Conservation (phyloP, 2,797 vertebrate species). For the Poecilia velifera region DNA sequence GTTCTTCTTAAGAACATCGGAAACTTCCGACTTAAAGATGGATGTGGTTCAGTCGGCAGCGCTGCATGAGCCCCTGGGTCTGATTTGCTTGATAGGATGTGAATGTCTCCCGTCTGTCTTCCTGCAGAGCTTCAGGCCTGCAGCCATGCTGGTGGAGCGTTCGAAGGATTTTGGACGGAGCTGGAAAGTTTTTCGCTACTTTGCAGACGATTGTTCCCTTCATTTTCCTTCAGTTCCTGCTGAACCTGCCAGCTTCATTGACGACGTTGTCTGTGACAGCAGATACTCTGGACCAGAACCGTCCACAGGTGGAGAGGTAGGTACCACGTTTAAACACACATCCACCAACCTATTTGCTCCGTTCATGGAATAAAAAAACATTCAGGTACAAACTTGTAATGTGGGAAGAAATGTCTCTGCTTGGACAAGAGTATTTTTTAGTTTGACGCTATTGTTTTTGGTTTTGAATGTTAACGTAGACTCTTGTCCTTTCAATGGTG, state of each 20-base stretch:
- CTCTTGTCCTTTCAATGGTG: not conserved
- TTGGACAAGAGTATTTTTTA: not conserved
- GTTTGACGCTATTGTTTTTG: too few species aligned
- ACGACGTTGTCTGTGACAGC: slow-evolving; percentile 87
- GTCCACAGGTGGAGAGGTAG: slow-evolving; percentile 87
- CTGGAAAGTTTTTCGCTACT: slow-evolving; percentile 89
- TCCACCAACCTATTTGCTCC: not conserved
- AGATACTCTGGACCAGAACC: slow-evolving; percentile 89
- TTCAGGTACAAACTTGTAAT: not conserved
- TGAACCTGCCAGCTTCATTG: slow-evolving; percentile 76
- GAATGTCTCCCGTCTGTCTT: not conserved
- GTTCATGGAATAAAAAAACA: not conserved
- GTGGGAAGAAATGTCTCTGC: not conserved
- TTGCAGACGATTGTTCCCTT: slow-evolving; percentile 84
- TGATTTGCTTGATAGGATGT: not conserved
- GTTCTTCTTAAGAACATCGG: not conserved
- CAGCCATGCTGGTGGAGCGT: slow-evolving; percentile 90
- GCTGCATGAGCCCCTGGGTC: not conserved
- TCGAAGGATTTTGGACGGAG: slow-evolving; percentile 87
- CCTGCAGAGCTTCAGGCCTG: slow-evolving; percentile 88
- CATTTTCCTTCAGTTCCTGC: slow-evolving; percentile 83
- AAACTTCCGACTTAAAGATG: not conserved
- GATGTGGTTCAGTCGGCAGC: not conserved
- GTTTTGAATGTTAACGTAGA: not conserved
- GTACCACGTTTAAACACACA: not conserved